phyloP scores from a whole-genome alignment of 2,888 invertebrate species.

The Druceiella hillmani region DNA sequence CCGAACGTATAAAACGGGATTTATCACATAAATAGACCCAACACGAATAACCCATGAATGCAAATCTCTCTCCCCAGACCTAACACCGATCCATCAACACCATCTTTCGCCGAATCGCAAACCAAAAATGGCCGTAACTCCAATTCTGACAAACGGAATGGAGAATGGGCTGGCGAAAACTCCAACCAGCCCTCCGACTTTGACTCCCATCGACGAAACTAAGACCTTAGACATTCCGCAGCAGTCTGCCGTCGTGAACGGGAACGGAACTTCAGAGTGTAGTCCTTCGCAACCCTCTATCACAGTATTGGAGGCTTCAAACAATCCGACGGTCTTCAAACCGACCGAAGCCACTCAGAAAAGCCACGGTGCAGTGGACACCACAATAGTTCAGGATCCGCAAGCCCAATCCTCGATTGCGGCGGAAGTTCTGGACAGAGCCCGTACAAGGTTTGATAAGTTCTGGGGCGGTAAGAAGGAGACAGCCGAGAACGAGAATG shows the following conservation, averaged over 20 bases:
- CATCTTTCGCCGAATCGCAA: constrained; percentile 52
- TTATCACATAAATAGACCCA: neutral
- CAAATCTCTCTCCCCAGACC: too few relatives aligned
- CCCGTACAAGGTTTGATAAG: constrained; percentile 77
- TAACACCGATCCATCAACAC: constrained; percentile 49
- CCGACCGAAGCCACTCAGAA: constrained; percentile 46
- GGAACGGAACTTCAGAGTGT: constrained; percentile 32
- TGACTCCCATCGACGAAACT: constrained; percentile 49
- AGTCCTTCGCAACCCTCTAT: constrained; percentile 38
- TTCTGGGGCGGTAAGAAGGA: constrained; percentile 74
- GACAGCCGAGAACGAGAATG: too few relatives aligned
- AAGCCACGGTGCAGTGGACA: constrained; percentile 54
- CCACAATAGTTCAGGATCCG: constrained; percentile 45
- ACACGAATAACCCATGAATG: neutral
- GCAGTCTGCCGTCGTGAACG: constrained; percentile 18
- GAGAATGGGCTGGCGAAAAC: constrained; percentile 50
- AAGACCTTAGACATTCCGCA: constrained; percentile 45
- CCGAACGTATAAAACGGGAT: neutral
- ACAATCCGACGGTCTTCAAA: constrained; percentile 43
- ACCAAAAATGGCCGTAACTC: constrained; percentile 47
- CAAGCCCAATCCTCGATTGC: constrained; percentile 52
- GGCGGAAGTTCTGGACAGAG: constrained; percentile 72
- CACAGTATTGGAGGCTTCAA: constrained; percentile 28
- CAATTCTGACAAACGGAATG: constrained; percentile 41
- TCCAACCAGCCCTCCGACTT: constrained; percentile 45